phyloP scores from a whole-genome alignment of 1,140 invertebrate genomes.

The Steinernema feltiae region DNA sequence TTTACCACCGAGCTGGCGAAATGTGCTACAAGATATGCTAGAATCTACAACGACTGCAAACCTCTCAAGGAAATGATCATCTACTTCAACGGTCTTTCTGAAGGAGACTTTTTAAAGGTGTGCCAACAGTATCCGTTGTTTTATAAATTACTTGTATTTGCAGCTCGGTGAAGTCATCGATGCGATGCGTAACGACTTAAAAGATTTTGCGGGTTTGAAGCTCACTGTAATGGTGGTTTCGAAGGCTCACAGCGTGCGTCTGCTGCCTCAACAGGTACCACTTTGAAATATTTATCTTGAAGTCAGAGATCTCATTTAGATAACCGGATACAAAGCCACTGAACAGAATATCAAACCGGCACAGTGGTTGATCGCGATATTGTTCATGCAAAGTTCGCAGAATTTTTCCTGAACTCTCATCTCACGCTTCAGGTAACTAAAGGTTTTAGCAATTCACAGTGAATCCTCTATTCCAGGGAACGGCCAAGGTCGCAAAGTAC shows the following conservation, averaged over 20 bases:
- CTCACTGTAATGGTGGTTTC: background rate
- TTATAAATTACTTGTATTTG: background rate
- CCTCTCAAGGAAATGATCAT: background rate
- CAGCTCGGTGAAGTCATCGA: background rate
- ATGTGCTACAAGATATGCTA: background rate
- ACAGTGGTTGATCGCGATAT: background rate
- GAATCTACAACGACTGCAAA: background rate
- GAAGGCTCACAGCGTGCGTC: background rate
- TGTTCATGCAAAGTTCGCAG: background rate
- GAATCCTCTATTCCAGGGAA: background rate
- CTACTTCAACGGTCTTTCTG: background rate
- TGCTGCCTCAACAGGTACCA: background rate
- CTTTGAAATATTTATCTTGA: too few relatives aligned
- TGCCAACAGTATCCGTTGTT: background rate
- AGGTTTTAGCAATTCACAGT: too few relatives aligned
- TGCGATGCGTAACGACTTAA: background rate
- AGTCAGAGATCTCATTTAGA: too few relatives aligned
- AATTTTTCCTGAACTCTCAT: background rate
- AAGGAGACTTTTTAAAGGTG: background rate
- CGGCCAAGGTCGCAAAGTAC: conserved; percentile 7
- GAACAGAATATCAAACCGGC: background rate
- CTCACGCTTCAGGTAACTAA: background rate
- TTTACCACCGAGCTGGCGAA: background rate
- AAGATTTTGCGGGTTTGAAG: background rate
- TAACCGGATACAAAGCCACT: background rate